These are phyloP conservation scores for Hepsetus odoe DNA, from an alignment of 2,113 vertebrate species.

Conservation along the genomic window DNA sequence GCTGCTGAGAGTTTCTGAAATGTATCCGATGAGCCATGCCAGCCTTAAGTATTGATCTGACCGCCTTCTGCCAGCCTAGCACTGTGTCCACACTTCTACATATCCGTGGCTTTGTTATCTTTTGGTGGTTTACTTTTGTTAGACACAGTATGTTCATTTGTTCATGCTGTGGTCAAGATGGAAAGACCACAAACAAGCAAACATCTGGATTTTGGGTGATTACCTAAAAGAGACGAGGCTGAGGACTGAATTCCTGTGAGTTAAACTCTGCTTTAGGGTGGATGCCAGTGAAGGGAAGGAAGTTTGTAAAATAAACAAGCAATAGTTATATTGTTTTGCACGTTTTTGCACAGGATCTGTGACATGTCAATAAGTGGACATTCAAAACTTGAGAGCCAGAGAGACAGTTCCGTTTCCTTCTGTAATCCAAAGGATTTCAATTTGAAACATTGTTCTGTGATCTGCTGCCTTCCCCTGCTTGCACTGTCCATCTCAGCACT, in stretches of 20 bases:
- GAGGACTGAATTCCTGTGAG: conserved; percentile 16
- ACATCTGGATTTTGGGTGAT: conserved; percentile 4
- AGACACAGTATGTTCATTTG: neutral
- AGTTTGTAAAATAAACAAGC: conserved; percentile 34
- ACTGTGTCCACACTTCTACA: neutral
- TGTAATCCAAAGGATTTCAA: neutral
- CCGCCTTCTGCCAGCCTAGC: no score
- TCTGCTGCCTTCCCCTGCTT: no score
- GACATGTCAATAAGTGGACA: neutral
- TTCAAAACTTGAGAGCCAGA: neutral
- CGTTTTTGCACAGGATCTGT: neutral
- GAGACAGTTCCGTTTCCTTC: neutral
- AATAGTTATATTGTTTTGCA: neutral
- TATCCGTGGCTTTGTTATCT: conserved; percentile 3
- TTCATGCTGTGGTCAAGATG: neutral
- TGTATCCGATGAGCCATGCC: neutral
- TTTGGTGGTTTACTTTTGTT: neutral
- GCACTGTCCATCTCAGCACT: no score
- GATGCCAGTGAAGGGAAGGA: conserved; percentile 21
- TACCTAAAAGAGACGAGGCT: neutral
- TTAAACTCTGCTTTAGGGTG: conserved; percentile 24
- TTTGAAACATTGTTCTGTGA: no score
- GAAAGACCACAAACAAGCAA: neutral
- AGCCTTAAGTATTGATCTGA: no score
- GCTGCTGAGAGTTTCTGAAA: neutral